phyloP scores from a whole-genome alignment of 2,888 invertebrate genomes.

The Aleiodes alternator region DNA sequence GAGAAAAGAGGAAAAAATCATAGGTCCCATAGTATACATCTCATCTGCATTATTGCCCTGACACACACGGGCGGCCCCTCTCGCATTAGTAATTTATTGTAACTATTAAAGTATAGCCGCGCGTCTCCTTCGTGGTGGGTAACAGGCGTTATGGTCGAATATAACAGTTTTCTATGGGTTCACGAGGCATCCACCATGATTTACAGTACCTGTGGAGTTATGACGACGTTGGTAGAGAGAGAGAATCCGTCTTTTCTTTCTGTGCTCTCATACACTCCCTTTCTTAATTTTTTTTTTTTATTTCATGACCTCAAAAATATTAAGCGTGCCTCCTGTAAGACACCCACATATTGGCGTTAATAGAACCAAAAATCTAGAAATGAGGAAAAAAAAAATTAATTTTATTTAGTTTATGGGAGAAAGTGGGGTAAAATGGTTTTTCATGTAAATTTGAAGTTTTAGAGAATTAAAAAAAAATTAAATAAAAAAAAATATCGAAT shows the following conservation, averaged over 20 bases:
- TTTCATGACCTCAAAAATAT: conserved; percentile 42
- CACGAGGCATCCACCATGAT: conserved; percentile 71
- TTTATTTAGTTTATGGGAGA: too few relatives aligned
- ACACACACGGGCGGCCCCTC: conserved; percentile 65
- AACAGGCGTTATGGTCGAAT: conserved; percentile 71
- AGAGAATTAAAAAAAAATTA: too few relatives aligned
- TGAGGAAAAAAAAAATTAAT: too few relatives aligned
- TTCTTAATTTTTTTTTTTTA: conserved; percentile 26
- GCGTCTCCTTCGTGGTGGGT: conserved; percentile 68
- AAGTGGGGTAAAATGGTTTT: too few relatives aligned
- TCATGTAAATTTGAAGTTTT: too few relatives aligned
- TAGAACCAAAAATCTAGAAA: neutral
- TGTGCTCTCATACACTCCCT: conserved; percentile 17
- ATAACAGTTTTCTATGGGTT: conserved; percentile 72
- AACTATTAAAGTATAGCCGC: conserved; percentile 72
- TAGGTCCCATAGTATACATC: conserved; percentile 49
- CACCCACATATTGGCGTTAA: too few relatives aligned
- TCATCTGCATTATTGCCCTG: conserved; percentile 62
- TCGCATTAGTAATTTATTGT: conserved; percentile 71
- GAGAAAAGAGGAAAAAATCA: too few relatives aligned
- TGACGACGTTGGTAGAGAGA: conserved; percentile 61
- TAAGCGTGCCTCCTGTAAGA: too few relatives aligned
- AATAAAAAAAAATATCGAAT: too few relatives aligned
- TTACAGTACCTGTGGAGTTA: conserved; percentile 72
- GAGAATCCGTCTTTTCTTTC: conserved; percentile 27